phyloP scores from a whole-genome alignment of 2,113 vertebrate genomes.

The Cheilinus undulatus region DNA sequence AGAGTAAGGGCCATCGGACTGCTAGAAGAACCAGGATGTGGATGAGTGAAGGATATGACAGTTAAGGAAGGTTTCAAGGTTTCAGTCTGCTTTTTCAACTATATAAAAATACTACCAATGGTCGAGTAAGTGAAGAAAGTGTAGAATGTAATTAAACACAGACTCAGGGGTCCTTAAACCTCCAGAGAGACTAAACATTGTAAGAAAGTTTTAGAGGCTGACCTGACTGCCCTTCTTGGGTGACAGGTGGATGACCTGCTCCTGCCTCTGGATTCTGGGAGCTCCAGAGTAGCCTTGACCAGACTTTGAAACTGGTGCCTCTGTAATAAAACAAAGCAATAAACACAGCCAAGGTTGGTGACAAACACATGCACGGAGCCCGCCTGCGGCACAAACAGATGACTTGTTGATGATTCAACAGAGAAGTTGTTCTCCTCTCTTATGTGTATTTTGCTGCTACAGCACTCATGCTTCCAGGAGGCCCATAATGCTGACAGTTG shows the following conservation, averaged over 20 bases:
- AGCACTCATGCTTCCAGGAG: conserved; percentile 24
- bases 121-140: too few species aligned
- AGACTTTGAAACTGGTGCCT: conserved; percentile 86
- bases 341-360: conserved; percentile 30
- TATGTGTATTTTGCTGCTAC: conserved; percentile 27
- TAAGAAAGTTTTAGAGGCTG: conserved; percentile 57
- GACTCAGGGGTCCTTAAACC: too few species aligned
- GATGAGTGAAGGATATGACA: neutral
- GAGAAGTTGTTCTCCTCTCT: conserved; percentile 30
- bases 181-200: neutral
- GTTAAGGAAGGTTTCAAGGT: neutral
- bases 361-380: conserved; percentile 27
- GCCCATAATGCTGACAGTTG: neutral
- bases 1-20: conserved; percentile 96
- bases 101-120: too few species aligned
- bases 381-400: conserved; percentile 39
- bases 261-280: conserved; percentile 94
- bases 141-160: too few species aligned
- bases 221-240: conserved; percentile 98
- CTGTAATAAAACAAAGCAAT: conserved; percentile 72
- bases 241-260: conserved; percentile 96
- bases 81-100: too few species aligned
- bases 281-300: conserved; percentile 92
- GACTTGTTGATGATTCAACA: conserved; percentile 32
- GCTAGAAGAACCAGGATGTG: conserved; percentile 9